phyloP scores from a whole-genome alignment of 2,888 invertebrate genomes.

The Trilocha varians region DNA sequence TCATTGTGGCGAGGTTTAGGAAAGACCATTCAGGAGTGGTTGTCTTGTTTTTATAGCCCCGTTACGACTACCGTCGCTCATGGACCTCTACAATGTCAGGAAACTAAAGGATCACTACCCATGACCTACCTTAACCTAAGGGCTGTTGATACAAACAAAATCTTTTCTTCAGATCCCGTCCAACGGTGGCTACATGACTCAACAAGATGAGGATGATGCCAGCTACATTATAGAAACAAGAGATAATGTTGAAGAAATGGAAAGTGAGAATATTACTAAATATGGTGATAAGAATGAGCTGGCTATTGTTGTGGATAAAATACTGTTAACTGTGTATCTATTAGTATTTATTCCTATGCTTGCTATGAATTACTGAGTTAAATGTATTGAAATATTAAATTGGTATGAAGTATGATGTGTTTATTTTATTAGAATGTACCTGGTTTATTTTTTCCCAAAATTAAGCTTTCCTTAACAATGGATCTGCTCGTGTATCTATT shows the following conservation, averaged over 20 bases:
- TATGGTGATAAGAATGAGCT: constrained; percentile 38
- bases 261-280: constrained; percentile 28
- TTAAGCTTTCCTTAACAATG: no score
- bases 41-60: no score
- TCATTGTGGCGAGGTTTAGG: no score
- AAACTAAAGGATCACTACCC: no score
- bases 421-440: no score
- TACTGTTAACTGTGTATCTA: constrained; percentile 44
- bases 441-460: no score
- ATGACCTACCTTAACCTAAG: no score
- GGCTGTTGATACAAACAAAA: background rate
- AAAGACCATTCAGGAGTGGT: no score
- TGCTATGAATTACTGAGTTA: constrained; percentile 35
- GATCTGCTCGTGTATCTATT: no score
- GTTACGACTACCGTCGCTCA: no score
- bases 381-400: constrained; percentile 4
- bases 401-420: no score
- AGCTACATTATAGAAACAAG: constrained; percentile 20
- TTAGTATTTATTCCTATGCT: constrained; percentile 42
- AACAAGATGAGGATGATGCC: constrained; percentile 43
- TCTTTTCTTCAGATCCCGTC: constrained; percentile 25
- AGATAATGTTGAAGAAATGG: constrained; percentile 48
- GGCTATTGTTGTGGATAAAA: constrained; percentile 45
- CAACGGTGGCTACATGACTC: constrained; percentile 35
- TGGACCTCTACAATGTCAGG: no score